phyloP scores from a whole-genome alignment of 2,888 invertebrate species.

The Eristalinus aeneus region DNA sequence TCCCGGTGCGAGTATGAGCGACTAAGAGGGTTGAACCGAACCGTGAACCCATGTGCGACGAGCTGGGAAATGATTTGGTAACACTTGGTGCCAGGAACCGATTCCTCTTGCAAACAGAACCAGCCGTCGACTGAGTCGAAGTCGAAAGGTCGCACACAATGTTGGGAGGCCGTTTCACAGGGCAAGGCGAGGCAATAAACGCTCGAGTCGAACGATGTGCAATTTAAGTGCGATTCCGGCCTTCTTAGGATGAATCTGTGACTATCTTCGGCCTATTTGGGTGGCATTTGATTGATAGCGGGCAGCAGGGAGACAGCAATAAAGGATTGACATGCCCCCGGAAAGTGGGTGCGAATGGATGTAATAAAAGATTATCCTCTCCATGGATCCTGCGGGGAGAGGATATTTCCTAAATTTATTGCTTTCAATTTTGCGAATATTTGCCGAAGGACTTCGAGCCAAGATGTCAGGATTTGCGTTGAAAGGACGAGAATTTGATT shows the following conservation, averaged over 20 bases:
- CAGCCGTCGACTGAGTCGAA: constrained; percentile 7
- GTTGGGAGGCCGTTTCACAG: constrained; percentile 29
- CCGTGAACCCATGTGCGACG: constrained; percentile 37
- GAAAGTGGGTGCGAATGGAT: constrained; percentile 27
- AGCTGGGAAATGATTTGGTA: constrained; percentile 54
- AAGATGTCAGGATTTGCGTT: neutral
- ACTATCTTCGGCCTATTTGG: neutral
- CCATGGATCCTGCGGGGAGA: neutral
- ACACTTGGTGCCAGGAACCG: constrained; percentile 66
- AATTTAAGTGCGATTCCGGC: constrained; percentile 30
- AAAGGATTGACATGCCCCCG: constrained; percentile 3
- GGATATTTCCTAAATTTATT: constrained; percentile 29
- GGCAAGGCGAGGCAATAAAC: constrained; percentile 41
- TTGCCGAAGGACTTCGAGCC: constrained; percentile 24
- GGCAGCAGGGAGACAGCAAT: neutral
- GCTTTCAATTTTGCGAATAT: constrained; percentile 50
- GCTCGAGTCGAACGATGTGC: constrained; percentile 4
- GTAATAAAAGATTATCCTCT: neutral
- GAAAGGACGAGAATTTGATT: neutral
- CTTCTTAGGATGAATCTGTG: neutral
- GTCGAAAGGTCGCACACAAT: constrained; percentile 63
- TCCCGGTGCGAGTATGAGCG: neutral
- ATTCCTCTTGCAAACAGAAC: constrained; percentile 49
- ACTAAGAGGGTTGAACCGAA: neutral
- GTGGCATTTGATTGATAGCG: constrained; percentile 48